These are phyloP conservation scores for Maniola hyperantus DNA, from an alignment of 2,888 invertebrate genomes.

Conservation along the genomic window DNA sequence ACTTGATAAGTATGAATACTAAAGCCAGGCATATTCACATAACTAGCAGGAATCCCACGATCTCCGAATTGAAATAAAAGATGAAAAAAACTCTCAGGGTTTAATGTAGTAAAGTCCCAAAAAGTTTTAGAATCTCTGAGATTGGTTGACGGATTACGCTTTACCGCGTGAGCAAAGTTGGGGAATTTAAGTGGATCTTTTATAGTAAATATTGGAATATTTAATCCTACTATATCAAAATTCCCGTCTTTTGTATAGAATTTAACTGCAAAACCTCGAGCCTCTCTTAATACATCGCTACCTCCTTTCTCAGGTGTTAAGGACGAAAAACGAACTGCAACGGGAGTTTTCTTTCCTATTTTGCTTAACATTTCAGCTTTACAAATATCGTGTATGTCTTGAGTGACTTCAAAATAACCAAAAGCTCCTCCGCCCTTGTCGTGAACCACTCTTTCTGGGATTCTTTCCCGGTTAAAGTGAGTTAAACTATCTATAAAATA, in stretches of 20 bases:
- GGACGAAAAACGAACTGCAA: constrained; percentile 89
- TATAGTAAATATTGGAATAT: constrained; percentile 94
- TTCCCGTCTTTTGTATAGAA: constrained; percentile 95
- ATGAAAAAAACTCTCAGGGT: constrained; percentile 90
- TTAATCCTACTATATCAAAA: constrained; percentile 95
- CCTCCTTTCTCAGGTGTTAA: constrained; percentile 92
- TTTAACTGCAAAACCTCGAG: constrained; percentile 94
- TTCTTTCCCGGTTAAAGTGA: constrained; percentile 93
- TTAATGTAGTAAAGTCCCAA: background rate
- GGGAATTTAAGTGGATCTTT: constrained; percentile 94
- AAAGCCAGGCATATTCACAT: constrained; percentile 96
- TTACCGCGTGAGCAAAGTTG: constrained; percentile 95
- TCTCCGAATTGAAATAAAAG: constrained; percentile 69
- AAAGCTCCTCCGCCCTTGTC: constrained; percentile 96
- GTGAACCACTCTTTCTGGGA: constrained; percentile 95
- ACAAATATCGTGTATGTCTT: constrained; percentile 88
- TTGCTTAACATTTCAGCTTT: constrained; percentile 88
- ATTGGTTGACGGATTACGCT: constrained; percentile 93
- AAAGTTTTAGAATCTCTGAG: constrained; percentile 84
- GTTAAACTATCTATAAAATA: constrained; percentile 88
- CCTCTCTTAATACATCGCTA: constrained; percentile 92
- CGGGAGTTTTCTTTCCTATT: constrained; percentile 89
- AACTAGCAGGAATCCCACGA: constrained; percentile 96
- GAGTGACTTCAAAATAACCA: constrained; percentile 92
- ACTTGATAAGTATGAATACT: constrained; percentile 97